These are phyloP conservation scores for Manis pentadactyla DNA, from an alignment of 2,797 vertebrate genomes.

Conservation along the genomic window DNA sequence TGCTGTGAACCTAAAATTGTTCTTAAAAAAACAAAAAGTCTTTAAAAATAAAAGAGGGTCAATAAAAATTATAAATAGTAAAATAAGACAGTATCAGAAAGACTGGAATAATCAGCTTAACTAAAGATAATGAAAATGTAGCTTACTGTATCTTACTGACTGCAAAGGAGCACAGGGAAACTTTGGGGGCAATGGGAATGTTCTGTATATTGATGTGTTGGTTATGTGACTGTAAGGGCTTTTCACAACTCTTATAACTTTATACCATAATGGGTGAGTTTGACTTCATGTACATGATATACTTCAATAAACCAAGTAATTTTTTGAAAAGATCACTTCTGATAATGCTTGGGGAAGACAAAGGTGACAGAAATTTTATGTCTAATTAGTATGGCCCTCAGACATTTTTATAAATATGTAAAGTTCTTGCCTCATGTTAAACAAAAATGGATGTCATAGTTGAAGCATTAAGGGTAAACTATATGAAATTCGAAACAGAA, in stretches of 20 bases:
- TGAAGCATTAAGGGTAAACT: background rate
- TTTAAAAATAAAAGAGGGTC: background rate
- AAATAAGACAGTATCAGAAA: background rate
- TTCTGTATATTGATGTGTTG: background rate
- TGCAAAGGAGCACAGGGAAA: background rate
- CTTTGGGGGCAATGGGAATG: background rate
- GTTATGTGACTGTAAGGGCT: background rate
- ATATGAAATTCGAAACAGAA: background rate
- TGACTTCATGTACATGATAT: background rate
- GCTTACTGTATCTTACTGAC: background rate
- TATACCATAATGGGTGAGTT: background rate
- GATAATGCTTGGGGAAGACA: background rate
- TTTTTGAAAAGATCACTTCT: background rate
- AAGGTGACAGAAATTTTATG: background rate
- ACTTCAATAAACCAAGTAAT: background rate
- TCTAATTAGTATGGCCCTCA: background rate
- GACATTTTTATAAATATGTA: background rate
- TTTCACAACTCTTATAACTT: background rate
- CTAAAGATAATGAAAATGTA: background rate
- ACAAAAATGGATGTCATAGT: background rate
- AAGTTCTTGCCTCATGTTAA: background rate
- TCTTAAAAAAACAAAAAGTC: background rate
- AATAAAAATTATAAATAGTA: background rate
- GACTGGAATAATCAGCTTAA: background rate
- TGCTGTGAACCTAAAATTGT: background rate